Evolutionary conservation across 1,140 invertebrate genomes (phyloP), one percentile per base, ranked within the genome.

Genomic region (Helicoverpa zea): DNA sequence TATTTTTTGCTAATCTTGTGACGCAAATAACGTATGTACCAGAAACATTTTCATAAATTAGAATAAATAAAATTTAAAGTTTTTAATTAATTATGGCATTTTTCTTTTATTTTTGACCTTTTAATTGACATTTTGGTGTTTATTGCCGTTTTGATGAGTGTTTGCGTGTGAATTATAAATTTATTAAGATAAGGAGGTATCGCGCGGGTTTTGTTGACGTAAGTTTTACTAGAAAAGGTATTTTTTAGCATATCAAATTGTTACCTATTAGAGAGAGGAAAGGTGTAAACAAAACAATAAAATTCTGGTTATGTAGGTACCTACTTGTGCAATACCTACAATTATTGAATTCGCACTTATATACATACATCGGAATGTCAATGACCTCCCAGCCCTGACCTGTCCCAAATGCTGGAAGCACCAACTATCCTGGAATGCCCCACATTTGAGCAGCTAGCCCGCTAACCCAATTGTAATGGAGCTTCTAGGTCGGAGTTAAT

Each of bases 61-160:
- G 10, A 49, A 54, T 72, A 52, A 72, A 72, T 72, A 72, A 14
- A 72, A 72, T 54, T 72, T 54, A 54, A 72, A 72, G 16, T 72
- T 72, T 61, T 29, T 72, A 29, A 72, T 29, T 72, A 29, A 72
- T 72, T 18, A 72, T 23, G 23, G 49, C 23, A 51, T 72, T 72
- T 72, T 54, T 54, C 12, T 54, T 72, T 72, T 18, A 63, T 51
- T 72, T 72, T 29, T 29, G 49, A 52, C 18, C 18, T 70, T 52
- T 66, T 16, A 66, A 43, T 66, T 13, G 47, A 47, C n/a, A 9
- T 64, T 47, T 63, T 13, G 29, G 30, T 7, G 14, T 63, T 43
- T 43, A 14, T 30, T 63, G 3, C 14, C 3, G 59, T n/a, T 54
- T n/a, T 54, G 4, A n/a, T 54, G 14, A n/a, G 13, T 54, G 14